Evolutionary conservation across 2,888 invertebrate species (phyloP), one percentile per base, ranked within the genome.

Genomic region (Synanthedon formicaeformis): DNA sequence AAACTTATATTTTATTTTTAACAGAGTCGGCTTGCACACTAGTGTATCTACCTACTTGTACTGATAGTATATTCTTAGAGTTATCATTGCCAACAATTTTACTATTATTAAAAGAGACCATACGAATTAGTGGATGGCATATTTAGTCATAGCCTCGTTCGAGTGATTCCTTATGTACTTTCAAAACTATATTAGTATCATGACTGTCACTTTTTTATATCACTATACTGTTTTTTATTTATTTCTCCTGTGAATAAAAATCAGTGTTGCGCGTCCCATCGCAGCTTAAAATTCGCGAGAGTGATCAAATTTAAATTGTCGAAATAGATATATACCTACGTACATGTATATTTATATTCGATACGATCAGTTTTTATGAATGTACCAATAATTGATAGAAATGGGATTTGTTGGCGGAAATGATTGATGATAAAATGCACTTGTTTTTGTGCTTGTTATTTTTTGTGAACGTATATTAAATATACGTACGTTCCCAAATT

Each of bases 251-350:
- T n/a, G 45, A 45, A 45, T 12, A 45, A 12, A 14, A 8, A n/a
- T 45, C 45, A 14, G 14, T 8, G 13, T n/a, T 41, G 53, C 60
- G 56, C 62, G 60, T 57, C 59, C 61, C 60, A 58, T 61, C 59
- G 62, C 62, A 60, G 63, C 57, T 60, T 65, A 57, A 64, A 69
- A 69, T 53, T 49, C 50, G 51, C 51, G 54, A 60, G 61, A 61
- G 61, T 60, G 63, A 65, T 64, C 60, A 68, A 63, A 65, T 67
- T 65, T 63, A 63, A 63, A 65, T 66, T 63, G 60, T 50, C 54
- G 51, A 18, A 45, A 45, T 45, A 45, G 41, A 41, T 41, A 41
- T 41, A 41, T 13, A 13, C 41, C 4, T 45, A 45, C 14, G 45
- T 13, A 4, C 13, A 14, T 45, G 45, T 45, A 13, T 14, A 45